Base-by-base conservation (phyloP, 2,888 invertebrate genomes). In the Himalopsyche japonica region DNA sequence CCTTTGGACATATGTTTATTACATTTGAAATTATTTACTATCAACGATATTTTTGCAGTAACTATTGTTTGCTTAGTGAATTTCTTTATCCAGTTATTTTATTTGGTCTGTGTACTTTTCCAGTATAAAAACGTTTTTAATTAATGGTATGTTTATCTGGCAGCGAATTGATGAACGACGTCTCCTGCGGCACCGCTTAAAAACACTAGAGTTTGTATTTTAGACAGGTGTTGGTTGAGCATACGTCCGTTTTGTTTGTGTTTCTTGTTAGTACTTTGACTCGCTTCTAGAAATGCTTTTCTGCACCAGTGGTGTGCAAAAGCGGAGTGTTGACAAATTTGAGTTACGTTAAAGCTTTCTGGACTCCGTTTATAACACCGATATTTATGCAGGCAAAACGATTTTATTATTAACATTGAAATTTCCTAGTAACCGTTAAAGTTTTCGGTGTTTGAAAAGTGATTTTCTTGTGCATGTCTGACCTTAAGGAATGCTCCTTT, bases 191-290 rank as follows among this genome's bases (percentile, higher is more conserved):
- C 24, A 5, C 70, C 27, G 15, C 70, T 70, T 70, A 70, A 70
- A 70, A 70, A 70, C 27, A 70, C 27, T 70, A 30, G n/a, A n/a
- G 70, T 12, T 70, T 70, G 70, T 27, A 70, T 70, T 70, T 70
- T 70, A 30, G 70, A 70, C 80, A 80, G 80, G 80, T 80, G 80
- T 47, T 48, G 30, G 80, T 80, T 24, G 80, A 80, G n/a, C 80
- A 80, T 49, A 48, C 80, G 80, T 48, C 80, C 49, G 49, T 48
- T 48, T 48, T 48, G 80, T 80, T 80, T 80, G 80, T 80, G 10
- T 80, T 43, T 79, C 48, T 48, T 48, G 80, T n/a, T 48, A 49
- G 48, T 80, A 24, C 48, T n/a, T 20, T 80, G 49, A 80, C 80
- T 47, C 79, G 47, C 47, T 80, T 34, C 80, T 24, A 70, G 70